Base-by-base conservation (phyloP, 1,140 invertebrate genomes). In the Pomacea maculata region DNA sequence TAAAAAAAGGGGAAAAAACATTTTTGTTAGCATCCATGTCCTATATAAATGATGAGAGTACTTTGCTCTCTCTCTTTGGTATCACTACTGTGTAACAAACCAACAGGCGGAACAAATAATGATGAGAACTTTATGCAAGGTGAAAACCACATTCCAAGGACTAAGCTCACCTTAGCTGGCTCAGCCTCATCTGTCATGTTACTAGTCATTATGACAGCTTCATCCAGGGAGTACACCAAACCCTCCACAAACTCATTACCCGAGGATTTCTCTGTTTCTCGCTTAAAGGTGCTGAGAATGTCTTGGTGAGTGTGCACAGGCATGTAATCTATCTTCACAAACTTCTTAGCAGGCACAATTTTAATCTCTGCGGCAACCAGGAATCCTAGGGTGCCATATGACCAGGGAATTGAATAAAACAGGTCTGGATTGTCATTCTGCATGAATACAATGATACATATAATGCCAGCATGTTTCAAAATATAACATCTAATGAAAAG, bases 331-430 rank as follows among this genome's bases (percentile, higher is more conserved):
- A 97, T 87, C 83, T 87, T 84, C 4, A 93, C 88, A 86, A 90
- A 94, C 85, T 92, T 92, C 80, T 93, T 92, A 21, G 95, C 94
- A 15, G 95, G 95, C 79, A 96, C 93, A 68, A 97, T 94, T 88
- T 93, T 92, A 34, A 97, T 94, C 86, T 95, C 94, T 4, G 94
- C 95, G 4, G 95, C 94, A 0, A 95, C 95, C 11, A 97, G 90
- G 87, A 97, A 95, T n/a, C 96, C 95, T 14, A 97, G 91, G 10
- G 95, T 96, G 15, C 96, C 96, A 90, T 97, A 95, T 0, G 95
- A 96, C 96, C 95, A 96, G 0, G 96, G 96, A 9, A 96, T 92
- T 8, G 95, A 92, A 89, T 95, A 95, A 89, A 95, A 97, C 15
- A 96, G 87, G 83, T 96, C 95, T 54, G 93, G 85, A 86, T 96